These are phyloP conservation scores for Drosophila novamexicana DNA, from an alignment of 1,140 invertebrate species.

Conservation along the genomic window DNA sequence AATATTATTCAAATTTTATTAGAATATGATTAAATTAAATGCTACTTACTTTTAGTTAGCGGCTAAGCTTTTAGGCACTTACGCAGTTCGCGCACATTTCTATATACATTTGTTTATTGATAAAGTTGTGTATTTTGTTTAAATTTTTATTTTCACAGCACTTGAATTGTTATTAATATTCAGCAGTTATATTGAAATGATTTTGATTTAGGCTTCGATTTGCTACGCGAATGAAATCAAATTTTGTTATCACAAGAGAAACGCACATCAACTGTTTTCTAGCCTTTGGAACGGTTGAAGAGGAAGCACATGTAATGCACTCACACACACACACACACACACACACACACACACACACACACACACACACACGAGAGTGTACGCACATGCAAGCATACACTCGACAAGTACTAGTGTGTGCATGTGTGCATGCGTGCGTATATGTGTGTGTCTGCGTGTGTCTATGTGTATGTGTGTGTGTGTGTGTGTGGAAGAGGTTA, in stretches of 20 bases:
- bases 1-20: slow-evolving; percentile 13
- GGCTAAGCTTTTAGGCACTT: background rate
- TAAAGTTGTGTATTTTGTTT: background rate
- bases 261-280: slow-evolving; percentile 65
- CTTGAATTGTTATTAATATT: slow-evolving; percentile 47
- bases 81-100: slow-evolving; percentile 10
- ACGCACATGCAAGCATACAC: background rate
- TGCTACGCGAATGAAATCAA: slow-evolving; percentile 35
- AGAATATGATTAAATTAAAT: background rate
- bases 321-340: slow-evolving; percentile 26
- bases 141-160: slow-evolving; percentile 54
- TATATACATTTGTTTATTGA: background rate
- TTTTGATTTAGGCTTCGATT: slow-evolving; percentile 17
- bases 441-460: background rate
- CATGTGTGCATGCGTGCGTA: slow-evolving; percentile 3
- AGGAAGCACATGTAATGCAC: slow-evolving; percentile 57
- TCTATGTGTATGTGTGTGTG: slow-evolving; percentile 33
- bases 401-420: background rate
- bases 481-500: slow-evolving; percentile 15
- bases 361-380: slow-evolving; percentile 14
- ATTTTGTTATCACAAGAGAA: slow-evolving; percentile 63
- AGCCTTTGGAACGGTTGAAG: slow-evolving; percentile 35
- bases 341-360: slow-evolving; percentile 28
- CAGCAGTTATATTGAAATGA: slow-evolving; percentile 29
- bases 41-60: slow-evolving; percentile 25